phyloP scores from a whole-genome alignment of 2,113 vertebrate genomes.

The Siphamia tubifer region DNA sequence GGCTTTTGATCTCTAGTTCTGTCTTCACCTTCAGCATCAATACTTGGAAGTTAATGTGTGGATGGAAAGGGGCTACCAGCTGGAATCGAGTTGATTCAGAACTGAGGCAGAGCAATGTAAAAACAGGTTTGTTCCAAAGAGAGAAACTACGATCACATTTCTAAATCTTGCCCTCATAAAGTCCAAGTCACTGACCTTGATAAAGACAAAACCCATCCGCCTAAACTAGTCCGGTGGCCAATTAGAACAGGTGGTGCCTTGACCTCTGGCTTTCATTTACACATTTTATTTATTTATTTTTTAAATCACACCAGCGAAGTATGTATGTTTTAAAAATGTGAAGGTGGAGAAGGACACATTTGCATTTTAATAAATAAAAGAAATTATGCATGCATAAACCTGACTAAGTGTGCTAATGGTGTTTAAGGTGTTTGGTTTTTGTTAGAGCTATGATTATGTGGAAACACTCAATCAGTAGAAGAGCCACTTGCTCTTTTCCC shows the following conservation, averaged over 20 bases:
- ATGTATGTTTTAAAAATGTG: neutral
- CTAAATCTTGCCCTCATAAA: neutral
- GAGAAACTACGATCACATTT: neutral
- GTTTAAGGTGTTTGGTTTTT: neutral
- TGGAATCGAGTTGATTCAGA: neutral
- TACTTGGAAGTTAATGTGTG: neutral
- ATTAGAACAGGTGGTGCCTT: constrained; percentile 5
- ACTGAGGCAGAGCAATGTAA: neutral
- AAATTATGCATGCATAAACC: neutral
- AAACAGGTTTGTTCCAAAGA: constrained; percentile 1
- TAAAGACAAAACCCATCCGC: constrained; percentile 8
- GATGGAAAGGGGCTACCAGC: neutral
- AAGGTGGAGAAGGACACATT: neutral
- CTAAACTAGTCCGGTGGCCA: neutral
- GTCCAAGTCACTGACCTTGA: constrained; percentile 12
- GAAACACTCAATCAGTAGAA: constrained; percentile 39
- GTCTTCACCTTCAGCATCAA: neutral
- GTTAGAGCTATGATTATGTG: constrained; percentile 6
- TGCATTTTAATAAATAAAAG: neutral
- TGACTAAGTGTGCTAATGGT: neutral
- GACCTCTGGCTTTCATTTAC: constrained; percentile 11
- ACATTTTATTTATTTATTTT: neutral
- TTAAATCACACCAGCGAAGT: neutral
- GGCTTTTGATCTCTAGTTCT: neutral
- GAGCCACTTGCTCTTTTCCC: constrained; percentile 44